Evolutionary conservation across 2,113 vertebrate genomes (phyloP), one percentile per base, ranked within the genome.

Genomic region (Vanacampus margaritifer): DNA sequence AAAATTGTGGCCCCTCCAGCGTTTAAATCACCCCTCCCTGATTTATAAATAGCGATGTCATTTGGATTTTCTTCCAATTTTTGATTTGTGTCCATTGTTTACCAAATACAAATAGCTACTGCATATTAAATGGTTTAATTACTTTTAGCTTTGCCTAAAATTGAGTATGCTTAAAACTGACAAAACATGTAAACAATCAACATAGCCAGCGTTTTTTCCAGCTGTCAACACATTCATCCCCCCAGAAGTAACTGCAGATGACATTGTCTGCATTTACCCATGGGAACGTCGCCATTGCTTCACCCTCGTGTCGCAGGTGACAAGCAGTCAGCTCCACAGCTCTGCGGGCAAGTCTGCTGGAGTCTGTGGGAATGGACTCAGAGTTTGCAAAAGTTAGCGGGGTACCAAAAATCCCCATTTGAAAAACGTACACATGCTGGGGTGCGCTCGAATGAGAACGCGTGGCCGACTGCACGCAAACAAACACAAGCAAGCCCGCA

Each of bases 281-380:
- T 84, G 84, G 77, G 86, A 87, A 86, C 74, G 48, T 45, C 65
- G 59, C 46, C 50, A 28, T 71, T 59, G 74, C 73, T 54, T 69
- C 78, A 67, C 67, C 32, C 36, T 81, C 69, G 59, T 74, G 59
- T 75, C 19, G 68, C 86, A 89, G 88, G 88, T 88, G 88, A 84
- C 84, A 75, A 23, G 68, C 45, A 74, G 75, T 80, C 51, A 60
- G 75, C 72, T 74, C 78, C 36, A 68, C 62, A 58, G 58, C 84
- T 76, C 84, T 81, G 87, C 76, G 37, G 83, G 85, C 65, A 36
- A 73, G 69, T 67, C 87, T 74, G 87, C 84, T 73, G 88, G 88
- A 87, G 86, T 79, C 87, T 86, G 79, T 90, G 88, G 88, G 88
- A 90, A 90, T 67, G 12, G n/a, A 43, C 14, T 79, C 71, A 8